Conservation (phyloP, 1,140 invertebrate genomes). For the Phenacoccus solenopsis region DNA sequence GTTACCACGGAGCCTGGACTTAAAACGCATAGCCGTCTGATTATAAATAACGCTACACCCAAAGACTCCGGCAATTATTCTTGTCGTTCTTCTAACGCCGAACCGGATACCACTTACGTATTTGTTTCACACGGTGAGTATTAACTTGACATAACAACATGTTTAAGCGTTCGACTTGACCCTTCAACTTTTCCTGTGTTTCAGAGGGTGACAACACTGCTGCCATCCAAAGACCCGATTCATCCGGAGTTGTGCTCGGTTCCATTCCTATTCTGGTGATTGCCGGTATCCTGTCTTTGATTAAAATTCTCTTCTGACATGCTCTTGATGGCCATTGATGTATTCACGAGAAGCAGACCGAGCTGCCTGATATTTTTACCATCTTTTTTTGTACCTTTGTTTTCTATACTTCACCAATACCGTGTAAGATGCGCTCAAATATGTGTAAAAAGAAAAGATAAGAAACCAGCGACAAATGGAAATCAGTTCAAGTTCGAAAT, state of each 20-base stretch:
- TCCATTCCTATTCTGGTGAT: not conserved
- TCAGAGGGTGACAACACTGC: slow-evolving; percentile 30
- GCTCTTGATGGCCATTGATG: too few relatives aligned
- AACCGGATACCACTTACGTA: slow-evolving; percentile 74
- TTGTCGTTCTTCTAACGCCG: slow-evolving; percentile 76
- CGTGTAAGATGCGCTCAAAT: too few relatives aligned
- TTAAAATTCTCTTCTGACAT: not conserved
- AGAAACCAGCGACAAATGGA: too few relatives aligned
- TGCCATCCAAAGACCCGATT: slow-evolving; percentile 29
- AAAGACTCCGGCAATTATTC: slow-evolving; percentile 83
- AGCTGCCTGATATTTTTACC: too few relatives aligned
- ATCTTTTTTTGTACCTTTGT: too few relatives aligned
- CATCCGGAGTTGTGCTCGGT: slow-evolving; percentile 12
- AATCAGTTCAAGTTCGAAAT: too few relatives aligned
- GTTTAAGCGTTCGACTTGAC: too few relatives aligned
- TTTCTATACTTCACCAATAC: too few relatives aligned
- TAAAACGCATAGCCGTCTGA: slow-evolving; percentile 65
- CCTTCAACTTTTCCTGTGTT: slow-evolving; percentile 19
- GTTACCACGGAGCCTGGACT: slow-evolving; percentile 71
- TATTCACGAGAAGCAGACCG: too few relatives aligned
- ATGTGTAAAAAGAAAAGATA: too few relatives aligned
- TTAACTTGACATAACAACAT: too few relatives aligned
- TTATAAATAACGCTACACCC: slow-evolving; percentile 66
- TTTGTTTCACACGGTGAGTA: slow-evolving; percentile 75
- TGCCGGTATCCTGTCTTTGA: not conserved